phyloP scores from a whole-genome alignment of 2,113 vertebrate species.

The Trachemys scripta region DNA sequence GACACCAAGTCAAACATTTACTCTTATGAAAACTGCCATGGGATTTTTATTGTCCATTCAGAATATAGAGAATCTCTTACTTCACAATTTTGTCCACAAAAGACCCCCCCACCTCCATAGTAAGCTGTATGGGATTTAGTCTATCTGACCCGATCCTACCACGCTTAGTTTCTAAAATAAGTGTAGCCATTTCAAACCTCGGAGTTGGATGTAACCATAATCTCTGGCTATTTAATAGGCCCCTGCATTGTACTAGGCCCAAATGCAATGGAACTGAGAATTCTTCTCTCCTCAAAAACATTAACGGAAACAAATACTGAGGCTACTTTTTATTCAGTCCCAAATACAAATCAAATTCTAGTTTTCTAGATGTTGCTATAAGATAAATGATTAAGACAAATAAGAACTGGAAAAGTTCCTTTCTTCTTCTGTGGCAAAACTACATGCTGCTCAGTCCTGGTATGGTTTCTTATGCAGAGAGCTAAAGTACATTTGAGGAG shows the following conservation, averaged over 20 bases:
- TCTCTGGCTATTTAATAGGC: neutral
- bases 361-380: neutral
- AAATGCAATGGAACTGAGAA: neutral
- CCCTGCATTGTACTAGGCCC: neutral
- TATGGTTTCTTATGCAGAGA: conserved; percentile 5
- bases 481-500: neutral
- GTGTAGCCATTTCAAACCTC: neutral
- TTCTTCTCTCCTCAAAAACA: neutral
- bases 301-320: conserved; percentile 19
- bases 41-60: neutral
- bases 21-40: neutral
- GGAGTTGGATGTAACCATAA: neutral
- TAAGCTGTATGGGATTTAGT: neutral
- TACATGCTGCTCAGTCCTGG: neutral
- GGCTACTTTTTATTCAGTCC: neutral
- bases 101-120: neutral
- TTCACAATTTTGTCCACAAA: neutral
- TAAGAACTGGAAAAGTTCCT: neutral
- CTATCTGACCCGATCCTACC: neutral
- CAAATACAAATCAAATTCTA: neutral
- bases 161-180: neutral
- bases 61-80: neutral
- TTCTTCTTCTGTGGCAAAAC: neutral
- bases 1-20: neutral
- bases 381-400: neutral